A percentile compares a stretch with the other conserved stretches of the same genome.
Evolutionary conservation across 1,140 invertebrate species (phyloP).

Genomic region (Apis florea): DNA sequence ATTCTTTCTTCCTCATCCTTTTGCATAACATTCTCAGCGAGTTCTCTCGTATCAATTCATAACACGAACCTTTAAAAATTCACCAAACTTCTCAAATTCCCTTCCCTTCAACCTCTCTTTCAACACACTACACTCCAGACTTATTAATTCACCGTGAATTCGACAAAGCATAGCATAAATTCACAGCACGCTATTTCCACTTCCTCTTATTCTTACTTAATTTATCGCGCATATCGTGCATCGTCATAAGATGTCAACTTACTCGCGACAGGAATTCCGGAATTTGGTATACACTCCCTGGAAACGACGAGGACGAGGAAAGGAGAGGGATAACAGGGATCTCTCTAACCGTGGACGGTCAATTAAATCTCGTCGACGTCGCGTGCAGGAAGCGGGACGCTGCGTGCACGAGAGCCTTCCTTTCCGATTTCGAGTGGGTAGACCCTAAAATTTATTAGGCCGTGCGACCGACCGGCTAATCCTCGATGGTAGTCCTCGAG

Average conservation of each 20-base stretch:
- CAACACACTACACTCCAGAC: too few relatives aligned
- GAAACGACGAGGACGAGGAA: conserved; percentile 21
- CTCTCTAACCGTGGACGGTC: conserved; percentile 58
- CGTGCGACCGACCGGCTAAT: conserved; percentile 64
- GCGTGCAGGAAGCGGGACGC: conserved; percentile 64
- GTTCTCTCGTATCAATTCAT: too few relatives aligned
- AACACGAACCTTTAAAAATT: too few relatives aligned
- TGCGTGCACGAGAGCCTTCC: conserved; percentile 66
- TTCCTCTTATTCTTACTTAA: neutral
- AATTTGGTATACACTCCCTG: neutral
- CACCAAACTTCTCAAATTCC: too few relatives aligned
- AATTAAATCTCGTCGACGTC: conserved; percentile 69
- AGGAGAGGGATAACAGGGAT: conserved; percentile 48
- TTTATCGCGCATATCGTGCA: neutral
- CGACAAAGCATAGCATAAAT: too few relatives aligned
- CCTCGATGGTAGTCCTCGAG: conserved; percentile 30
- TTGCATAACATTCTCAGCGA: too few relatives aligned
- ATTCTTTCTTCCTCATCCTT: too few relatives aligned
- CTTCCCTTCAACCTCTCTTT: too few relatives aligned
- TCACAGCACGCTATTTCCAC: too few relatives aligned
- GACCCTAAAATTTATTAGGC: conserved; percentile 66
- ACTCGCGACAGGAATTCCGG: conserved; percentile 37
- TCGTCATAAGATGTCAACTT: conserved; percentile 24
- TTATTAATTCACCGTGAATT: too few relatives aligned
- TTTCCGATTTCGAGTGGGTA: conserved; percentile 68